Evolutionary conservation across 2,797 vertebrate species (phyloP).

Genomic region (Ctenopoma multispine): DNA sequence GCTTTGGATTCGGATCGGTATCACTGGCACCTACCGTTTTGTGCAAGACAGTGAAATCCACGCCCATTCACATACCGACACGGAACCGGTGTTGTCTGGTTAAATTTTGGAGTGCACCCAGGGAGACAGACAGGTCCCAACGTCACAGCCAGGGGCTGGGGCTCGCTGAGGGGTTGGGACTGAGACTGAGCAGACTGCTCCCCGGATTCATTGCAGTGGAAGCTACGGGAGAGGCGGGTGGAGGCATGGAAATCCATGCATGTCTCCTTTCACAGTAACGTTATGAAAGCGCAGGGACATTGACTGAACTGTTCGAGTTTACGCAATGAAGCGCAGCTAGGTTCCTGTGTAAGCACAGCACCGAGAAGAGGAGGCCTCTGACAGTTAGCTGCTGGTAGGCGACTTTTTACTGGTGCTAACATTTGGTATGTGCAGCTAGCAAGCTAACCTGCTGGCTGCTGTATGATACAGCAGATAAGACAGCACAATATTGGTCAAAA

Average conservation of each 20-base stretch:
- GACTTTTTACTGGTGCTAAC: slow-evolving; percentile 44
- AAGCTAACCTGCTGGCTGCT: slow-evolving; percentile 46
- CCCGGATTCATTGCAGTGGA: slow-evolving; percentile 51
- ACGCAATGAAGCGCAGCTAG: slow-evolving; percentile 43
- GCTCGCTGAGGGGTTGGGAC: slow-evolving; percentile 45
- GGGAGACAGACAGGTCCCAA: slow-evolving; percentile 21
- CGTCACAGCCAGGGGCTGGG: slow-evolving; percentile 67
- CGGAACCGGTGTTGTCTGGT: background rate
- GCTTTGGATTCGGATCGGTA: background rate
- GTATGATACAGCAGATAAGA: slow-evolving; percentile 65
- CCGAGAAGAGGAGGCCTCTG: slow-evolving; percentile 54
- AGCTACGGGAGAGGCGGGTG: slow-evolving; percentile 52
- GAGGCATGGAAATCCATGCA: slow-evolving; percentile 54
- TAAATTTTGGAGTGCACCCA: background rate
- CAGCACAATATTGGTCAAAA: slow-evolving; percentile 17
- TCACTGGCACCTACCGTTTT: background rate
- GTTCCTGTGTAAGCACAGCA: slow-evolving; percentile 14
- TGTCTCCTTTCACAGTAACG: slow-evolving; percentile 24
- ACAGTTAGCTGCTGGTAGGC: slow-evolving; percentile 58
- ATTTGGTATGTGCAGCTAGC: slow-evolving; percentile 37
- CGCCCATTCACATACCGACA: background rate
- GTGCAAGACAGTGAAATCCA: background rate
- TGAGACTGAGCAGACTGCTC: slow-evolving; percentile 27
- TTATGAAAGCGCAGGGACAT: slow-evolving; percentile 10
- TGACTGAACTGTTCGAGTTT: background rate